phyloP scores from a whole-genome alignment of 2,113 vertebrate genomes.

The Mus pahari region DNA sequence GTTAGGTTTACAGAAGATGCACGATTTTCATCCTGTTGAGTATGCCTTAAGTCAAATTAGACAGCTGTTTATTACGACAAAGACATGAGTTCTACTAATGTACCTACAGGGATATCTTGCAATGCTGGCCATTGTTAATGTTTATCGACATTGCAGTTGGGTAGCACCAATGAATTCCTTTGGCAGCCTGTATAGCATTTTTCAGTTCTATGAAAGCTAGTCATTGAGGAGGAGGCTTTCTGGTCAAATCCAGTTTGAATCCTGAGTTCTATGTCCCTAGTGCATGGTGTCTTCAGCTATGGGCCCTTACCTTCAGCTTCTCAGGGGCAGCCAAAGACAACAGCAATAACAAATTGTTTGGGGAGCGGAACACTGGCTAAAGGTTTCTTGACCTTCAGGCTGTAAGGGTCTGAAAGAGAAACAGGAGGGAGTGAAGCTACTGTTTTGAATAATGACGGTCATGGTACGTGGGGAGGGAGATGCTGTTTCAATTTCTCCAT shows the following conservation, averaged over 20 bases:
- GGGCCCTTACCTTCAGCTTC: background rate
- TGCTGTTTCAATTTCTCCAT: background rate
- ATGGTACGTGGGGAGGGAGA: background rate
- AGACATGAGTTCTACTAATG: background rate
- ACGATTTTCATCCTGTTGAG: background rate
- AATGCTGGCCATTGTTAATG: background rate
- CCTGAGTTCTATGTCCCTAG: background rate
- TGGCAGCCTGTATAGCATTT: background rate
- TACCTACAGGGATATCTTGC: background rate
- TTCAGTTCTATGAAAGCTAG: background rate
- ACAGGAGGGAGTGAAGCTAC: background rate
- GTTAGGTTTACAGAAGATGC: background rate
- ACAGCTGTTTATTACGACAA: background rate
- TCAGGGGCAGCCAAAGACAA: background rate
- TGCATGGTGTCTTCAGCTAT: background rate
- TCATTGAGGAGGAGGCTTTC: background rate
- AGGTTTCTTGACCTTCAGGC: background rate
- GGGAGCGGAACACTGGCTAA: background rate
- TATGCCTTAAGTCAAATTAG: background rate
- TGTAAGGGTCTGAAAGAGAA: background rate
- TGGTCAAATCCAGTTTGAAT: background rate
- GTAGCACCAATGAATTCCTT: background rate
- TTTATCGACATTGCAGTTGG: background rate
- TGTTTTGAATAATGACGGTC: background rate
- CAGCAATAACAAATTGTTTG: background rate